Percentiles rank a stretch among this genome's conserved stretches.
phyloP scores from a whole-genome alignment of 2,888 invertebrate species.

The Protula sp. region DNA sequence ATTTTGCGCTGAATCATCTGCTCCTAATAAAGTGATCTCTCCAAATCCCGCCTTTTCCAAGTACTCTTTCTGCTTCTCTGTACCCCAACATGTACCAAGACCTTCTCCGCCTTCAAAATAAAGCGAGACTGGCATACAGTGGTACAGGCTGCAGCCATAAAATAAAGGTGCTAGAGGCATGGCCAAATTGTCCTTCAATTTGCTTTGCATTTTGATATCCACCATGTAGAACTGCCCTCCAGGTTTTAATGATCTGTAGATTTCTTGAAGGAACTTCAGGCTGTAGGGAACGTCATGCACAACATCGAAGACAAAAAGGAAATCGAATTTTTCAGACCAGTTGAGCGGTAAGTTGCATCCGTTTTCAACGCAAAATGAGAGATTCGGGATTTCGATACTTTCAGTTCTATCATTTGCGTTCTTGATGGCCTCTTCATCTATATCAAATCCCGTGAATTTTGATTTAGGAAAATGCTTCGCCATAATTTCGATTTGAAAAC shows the following conservation, averaged over 20 bases:
- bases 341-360: slow-evolving; percentile 4
- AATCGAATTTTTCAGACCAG: slow-evolving; percentile 7
- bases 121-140: slow-evolving; percentile 12
- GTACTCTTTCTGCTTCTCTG: slow-evolving; percentile 2
- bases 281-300: slow-evolving; percentile 11
- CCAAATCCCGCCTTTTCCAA: slow-evolving; percentile 10
- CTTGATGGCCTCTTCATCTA: slow-evolving; percentile 4
- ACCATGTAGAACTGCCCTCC: slow-evolving; percentile 8
- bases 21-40: no score
- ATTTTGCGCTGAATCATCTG: no score
- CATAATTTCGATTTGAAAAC: neutral
- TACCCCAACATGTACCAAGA: slow-evolving; percentile 10
- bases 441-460: slow-evolving; percentile 8
- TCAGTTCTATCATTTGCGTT: neutral
- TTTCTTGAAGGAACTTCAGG: slow-evolving; percentile 4
- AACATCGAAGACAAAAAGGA: slow-evolving; percentile 3
- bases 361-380: slow-evolving; percentile 3
- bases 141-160: slow-evolving; percentile 6
- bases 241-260: slow-evolving; percentile 6
- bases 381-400: neutral
- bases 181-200: slow-evolving; percentile 3
- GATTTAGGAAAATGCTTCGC: slow-evolving; percentile 9
- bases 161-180: neutral
- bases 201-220: slow-evolving; percentile 5
- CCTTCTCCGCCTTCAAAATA: slow-evolving; percentile 4